Evolutionary conservation across 2,888 invertebrate species (phyloP), one percentile per base, ranked within the genome.

Genomic region (Pharmacophagus antenor): DNA sequence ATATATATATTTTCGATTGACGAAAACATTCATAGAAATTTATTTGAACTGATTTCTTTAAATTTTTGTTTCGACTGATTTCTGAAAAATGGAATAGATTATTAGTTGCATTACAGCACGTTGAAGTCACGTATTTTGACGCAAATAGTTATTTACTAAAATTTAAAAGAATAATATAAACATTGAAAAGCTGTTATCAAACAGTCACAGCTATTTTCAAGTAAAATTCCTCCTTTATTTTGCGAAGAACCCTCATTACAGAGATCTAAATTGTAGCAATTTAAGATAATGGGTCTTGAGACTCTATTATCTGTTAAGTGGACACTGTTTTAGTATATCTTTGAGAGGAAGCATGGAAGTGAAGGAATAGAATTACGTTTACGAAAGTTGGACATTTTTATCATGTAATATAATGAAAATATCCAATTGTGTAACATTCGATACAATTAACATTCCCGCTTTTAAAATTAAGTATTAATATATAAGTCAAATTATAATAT

Each of bases 271-370:
- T 54, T 46, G 54, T 20, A 27, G 27, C 27, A 44, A 46, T 46
- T 54, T 54, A 31, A 46, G 54, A 54, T 46, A 54, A 54, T 54
- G 54, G 25, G 54, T 54, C 54, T 54, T 54, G 46, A 54, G 44
- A 20, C 44, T 54, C 46, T 54, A 46, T 54, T 46, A 54, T 54
- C 54, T 54, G 25, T 44, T 52, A 27, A 54, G 54, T 54, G 54
- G 46, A 54, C 46, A 17, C 27, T 54, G 44, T 54, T 46, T 46
- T 27, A 18, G 54, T 44, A 44, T 10, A 44, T 44, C 18, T 44
- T 44, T 44, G 10, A 18, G 42, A 44, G 42, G 42, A 44, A 44
- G 15, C 18, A 20, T n/a, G 18, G 17, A 6, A 44, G 42, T 1
- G 18, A 5, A 18, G 37, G n/a, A 37, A 15, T 37, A 37, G 4